Evolutionary conservation across 64 coral and sea anemone genomes (phyloP).

Genomic region (Pachyseris speciosa): DNA sequence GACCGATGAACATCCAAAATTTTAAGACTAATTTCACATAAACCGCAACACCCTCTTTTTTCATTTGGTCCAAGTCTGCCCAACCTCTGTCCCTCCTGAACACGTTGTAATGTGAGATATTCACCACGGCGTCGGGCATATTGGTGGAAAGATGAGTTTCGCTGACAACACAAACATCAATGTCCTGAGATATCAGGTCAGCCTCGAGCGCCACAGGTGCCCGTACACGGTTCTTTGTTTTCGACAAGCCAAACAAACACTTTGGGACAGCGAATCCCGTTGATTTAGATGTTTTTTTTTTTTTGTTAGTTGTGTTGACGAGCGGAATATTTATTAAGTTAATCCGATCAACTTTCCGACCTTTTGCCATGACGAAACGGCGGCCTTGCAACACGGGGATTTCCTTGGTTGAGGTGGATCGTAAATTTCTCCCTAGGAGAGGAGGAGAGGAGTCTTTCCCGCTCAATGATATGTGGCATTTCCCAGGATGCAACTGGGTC

Average conservation of each 20-base stretch:
- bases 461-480: too few species aligned
- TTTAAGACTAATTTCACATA: constrained; percentile 51
- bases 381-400: background rate
- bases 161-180: constrained; percentile 37
- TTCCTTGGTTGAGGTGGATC: constrained; percentile 1
- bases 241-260: constrained; percentile 64
- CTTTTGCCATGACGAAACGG: background rate
- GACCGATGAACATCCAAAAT: constrained; percentile 53
- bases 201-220: constrained; percentile 47
- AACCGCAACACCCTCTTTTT: constrained; percentile 36
- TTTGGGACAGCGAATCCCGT: constrained; percentile 46
- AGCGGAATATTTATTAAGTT: background rate
- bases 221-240: constrained; percentile 60
- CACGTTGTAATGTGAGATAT: constrained; percentile 34
- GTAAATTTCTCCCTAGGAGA: too few species aligned
- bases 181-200: constrained; percentile 36
- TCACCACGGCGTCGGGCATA: constrained; percentile 42
- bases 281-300: background rate
- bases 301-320: constrained; percentile 1
- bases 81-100: constrained; percentile 56
- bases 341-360: background rate
- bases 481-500: too few species aligned
- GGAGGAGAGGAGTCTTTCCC: too few species aligned
- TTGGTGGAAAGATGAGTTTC: constrained; percentile 13
- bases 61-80: constrained; percentile 36